phyloP scores from a whole-genome alignment of 23 tunicate genomes.

The Ciona savignyi region DNA sequence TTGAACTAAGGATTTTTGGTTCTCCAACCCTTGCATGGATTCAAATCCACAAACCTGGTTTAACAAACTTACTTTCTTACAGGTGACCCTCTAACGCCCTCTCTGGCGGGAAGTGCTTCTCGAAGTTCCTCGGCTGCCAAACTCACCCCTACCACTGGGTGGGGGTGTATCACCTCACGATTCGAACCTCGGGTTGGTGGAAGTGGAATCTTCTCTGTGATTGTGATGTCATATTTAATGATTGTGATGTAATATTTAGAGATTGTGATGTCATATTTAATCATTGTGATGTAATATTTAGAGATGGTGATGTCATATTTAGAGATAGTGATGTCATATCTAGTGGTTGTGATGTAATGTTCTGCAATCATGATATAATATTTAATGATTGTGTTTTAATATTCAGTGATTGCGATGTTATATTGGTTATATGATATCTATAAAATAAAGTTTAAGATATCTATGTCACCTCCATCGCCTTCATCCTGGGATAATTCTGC shows the following conservation, averaged over 20 bases:
- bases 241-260: constrained; percentile 50
- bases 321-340: constrained; percentile 34
- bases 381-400: too few species aligned
- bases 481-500: constrained; percentile 29
- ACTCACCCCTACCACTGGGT: constrained; percentile 60
- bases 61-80: constrained; percentile 37
- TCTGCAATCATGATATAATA: too few species aligned
- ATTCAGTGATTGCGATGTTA: too few species aligned
- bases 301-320: too few species aligned
- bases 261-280: constrained; percentile 15
- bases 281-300: too few species aligned
- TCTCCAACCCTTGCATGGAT: too few species aligned
- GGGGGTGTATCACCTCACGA: constrained; percentile 60
- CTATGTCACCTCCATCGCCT: constrained; percentile 22
- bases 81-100: constrained; percentile 49
- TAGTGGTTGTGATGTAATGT: too few species aligned
- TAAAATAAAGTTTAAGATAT: background rate
- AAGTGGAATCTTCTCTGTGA: constrained; percentile 43
- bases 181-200: constrained; percentile 31
- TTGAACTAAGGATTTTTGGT: too few species aligned
- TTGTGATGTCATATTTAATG: constrained; percentile 36
- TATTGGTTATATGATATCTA: background rate
- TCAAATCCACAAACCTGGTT: too few species aligned
- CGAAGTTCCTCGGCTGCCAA: constrained; percentile 49
- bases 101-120: constrained; percentile 35